Base-by-base conservation (phyloP, 2,797 vertebrate species). In the Anguilla obscura region DNA sequence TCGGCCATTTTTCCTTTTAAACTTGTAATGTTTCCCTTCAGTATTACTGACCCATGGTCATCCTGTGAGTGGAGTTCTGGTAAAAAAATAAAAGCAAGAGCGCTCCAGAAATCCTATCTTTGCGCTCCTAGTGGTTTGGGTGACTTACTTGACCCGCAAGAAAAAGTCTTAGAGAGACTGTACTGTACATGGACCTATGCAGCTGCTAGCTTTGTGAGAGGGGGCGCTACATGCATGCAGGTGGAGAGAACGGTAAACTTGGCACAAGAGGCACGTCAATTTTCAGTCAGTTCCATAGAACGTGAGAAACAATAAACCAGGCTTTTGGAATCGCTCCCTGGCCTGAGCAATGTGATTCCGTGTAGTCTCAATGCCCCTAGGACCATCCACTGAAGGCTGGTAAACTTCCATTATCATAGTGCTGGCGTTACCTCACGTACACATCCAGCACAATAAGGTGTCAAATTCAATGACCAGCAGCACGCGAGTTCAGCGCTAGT, bases 61-160 rank as follows among this genome's bases (percentile, higher is more conserved):
- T 74, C 33, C 7, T 3, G 36, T 36, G 71, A 33, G 71, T 14
- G 33, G 24, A 74, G 16, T 74, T 33, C 27, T 33, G 27, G 33
- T 3, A 36, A 40, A 30, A 36, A 74, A 5, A 33, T 74, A 74
- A 74, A 74, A 12, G 27, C 30, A 74, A 1, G 24, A 66, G 24
- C 3, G 63, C 58, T 63, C 24, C 66, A 18, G 74, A 18, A 24
- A 18, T 14, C 2, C 74, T 9, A 8, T 10, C 36, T 79, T 40
- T 36, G 27, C 9, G 7, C 36, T 79, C 36, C 74, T 40, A 18
- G 36, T 79, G 74, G 33, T 36, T 79, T 45, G 74, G 36, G 27
- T 71, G 66, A 71, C 66, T 71, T 71, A 71, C 66, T 71, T 71
- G 66, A 71, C 66, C 66, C 66, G n/a, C 66, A 71, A 71, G 66